These are phyloP conservation scores for Nothura maculosa DNA, from an alignment of 2,797 vertebrate species.

Conservation along the genomic window DNA sequence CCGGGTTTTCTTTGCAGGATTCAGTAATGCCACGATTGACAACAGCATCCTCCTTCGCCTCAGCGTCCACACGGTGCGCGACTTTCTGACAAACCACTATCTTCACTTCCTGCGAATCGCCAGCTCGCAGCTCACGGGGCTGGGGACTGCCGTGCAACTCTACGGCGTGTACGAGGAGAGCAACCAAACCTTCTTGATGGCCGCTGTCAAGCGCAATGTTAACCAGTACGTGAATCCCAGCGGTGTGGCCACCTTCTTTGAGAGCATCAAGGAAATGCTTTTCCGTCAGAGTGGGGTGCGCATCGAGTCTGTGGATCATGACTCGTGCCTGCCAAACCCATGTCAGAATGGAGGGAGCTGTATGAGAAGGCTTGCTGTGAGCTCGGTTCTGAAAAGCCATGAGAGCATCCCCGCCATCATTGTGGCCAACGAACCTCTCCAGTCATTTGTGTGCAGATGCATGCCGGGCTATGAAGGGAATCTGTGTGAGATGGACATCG, in stretches of 20 bases:
- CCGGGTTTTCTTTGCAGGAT: constrained; percentile 90
- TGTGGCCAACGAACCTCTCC: constrained; percentile 90
- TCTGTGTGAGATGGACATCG: constrained; percentile 91
- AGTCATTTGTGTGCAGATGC: constrained; percentile 92
- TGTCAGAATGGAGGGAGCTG: constrained; percentile 97
- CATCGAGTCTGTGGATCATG: constrained; percentile 94
- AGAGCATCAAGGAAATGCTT: constrained; percentile 95
- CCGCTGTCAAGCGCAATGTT: constrained; percentile 88
- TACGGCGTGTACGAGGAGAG: constrained; percentile 91
- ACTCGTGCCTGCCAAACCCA: constrained; percentile 91
- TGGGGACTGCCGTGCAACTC: constrained; percentile 92
- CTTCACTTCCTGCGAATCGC: constrained; percentile 93
- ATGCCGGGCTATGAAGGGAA: constrained; percentile 91
- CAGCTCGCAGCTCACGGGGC: constrained; percentile 92
- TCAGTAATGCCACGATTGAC: constrained; percentile 93
- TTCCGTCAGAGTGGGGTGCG: constrained; percentile 93
- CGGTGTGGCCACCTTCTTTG: constrained; percentile 95
- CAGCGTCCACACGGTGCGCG: constrained; percentile 80
- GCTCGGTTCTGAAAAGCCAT: constrained; percentile 81
- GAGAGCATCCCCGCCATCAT: constrained; percentile 94
- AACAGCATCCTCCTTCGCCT: constrained; percentile 95
- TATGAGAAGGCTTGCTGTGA: constrained; percentile 88
- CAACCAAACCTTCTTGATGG: constrained; percentile 93
- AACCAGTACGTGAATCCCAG: constrained; percentile 94
- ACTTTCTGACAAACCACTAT: constrained; percentile 94